Percentiles rank a stretch among this genome's conserved stretches.
These are phyloP conservation scores for Drosophila pseudoobscura DNA, from an alignment of 1,140 invertebrate species.

Conservation along the genomic window DNA sequence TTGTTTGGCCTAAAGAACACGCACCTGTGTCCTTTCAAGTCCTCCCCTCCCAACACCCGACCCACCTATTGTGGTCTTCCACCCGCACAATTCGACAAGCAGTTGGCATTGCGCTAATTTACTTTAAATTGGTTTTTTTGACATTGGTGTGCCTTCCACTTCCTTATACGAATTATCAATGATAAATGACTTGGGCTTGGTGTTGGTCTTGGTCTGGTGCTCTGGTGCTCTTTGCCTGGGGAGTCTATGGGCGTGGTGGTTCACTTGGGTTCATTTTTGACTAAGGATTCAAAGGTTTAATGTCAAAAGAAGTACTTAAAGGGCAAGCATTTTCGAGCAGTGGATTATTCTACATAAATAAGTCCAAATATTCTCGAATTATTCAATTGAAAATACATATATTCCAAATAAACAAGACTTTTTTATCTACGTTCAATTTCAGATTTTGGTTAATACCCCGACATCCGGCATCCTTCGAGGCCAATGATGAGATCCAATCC, in stretches of 20 bases:
- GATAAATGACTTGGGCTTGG: constrained; percentile 60
- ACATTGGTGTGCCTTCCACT: constrained; percentile 28
- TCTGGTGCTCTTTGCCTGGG: not conserved
- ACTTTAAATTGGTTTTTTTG: constrained; percentile 77
- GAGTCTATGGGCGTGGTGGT: not conserved
- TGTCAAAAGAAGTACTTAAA: too few relatives aligned
- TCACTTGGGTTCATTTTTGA: not conserved
- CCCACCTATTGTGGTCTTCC: constrained; percentile 18
- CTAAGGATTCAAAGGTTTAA: too few relatives aligned
- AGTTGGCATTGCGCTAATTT: constrained; percentile 64
- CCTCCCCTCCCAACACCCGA: not conserved
- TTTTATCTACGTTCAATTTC: too few relatives aligned
- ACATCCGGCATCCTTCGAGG: too few relatives aligned
- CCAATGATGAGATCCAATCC: too few relatives aligned
- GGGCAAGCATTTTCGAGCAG: too few relatives aligned
- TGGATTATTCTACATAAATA: too few relatives aligned
- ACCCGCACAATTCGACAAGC: constrained; percentile 46
- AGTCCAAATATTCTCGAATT: too few relatives aligned
- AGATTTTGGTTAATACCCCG: too few relatives aligned
- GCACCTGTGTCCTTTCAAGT: constrained; percentile 27
- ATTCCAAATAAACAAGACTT: too few relatives aligned
- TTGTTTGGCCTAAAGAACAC: constrained; percentile 57
- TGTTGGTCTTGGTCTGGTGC: not conserved
- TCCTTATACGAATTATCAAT: constrained; percentile 54
- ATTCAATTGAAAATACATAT: too few relatives aligned